Evolutionary conservation across 2,888 invertebrate species (phyloP).

Genomic region (Yponomeuta plumbellus): DNA sequence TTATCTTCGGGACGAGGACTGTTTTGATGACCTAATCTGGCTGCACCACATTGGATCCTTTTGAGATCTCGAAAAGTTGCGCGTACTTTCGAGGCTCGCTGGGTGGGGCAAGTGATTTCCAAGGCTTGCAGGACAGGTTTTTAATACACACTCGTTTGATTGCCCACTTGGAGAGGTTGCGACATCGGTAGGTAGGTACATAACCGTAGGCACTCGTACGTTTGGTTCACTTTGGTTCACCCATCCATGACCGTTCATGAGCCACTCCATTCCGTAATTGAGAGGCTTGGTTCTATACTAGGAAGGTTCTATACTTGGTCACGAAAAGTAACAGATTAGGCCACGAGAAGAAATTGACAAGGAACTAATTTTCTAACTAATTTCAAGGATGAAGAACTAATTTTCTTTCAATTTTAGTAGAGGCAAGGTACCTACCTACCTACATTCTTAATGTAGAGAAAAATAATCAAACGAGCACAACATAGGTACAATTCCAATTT

Average conservation of each 20-base stretch:
- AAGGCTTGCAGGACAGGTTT: constrained; percentile 63
- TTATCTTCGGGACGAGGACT: neutral
- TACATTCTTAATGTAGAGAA: too few relatives aligned
- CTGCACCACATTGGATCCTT: constrained; percentile 19
- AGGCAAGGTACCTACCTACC: too few relatives aligned
- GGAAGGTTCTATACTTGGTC: too few relatives aligned
- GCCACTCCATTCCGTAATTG: too few relatives aligned
- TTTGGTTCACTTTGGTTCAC: neutral
- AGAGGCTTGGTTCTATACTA: too few relatives aligned
- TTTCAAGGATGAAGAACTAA: too few relatives aligned
- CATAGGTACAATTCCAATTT: too few relatives aligned
- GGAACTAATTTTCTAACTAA: too few relatives aligned
- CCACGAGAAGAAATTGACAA: too few relatives aligned
- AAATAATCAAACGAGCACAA: too few relatives aligned
- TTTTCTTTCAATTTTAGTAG: too few relatives aligned
- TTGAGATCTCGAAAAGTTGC: neutral
- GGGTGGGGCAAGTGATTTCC: constrained; percentile 65
- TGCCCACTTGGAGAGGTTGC: constrained; percentile 58
- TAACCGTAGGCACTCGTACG: neutral
- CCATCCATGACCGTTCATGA: neutral
- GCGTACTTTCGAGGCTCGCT: constrained; percentile 18
- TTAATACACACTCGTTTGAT: constrained; percentile 47
- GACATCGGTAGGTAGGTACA: constrained; percentile 33
- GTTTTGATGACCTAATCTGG: neutral
- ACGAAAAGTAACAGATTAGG: too few relatives aligned